Conservation (phyloP, 2,888 invertebrate genomes). For the Stegophylla sp. region DNA sequence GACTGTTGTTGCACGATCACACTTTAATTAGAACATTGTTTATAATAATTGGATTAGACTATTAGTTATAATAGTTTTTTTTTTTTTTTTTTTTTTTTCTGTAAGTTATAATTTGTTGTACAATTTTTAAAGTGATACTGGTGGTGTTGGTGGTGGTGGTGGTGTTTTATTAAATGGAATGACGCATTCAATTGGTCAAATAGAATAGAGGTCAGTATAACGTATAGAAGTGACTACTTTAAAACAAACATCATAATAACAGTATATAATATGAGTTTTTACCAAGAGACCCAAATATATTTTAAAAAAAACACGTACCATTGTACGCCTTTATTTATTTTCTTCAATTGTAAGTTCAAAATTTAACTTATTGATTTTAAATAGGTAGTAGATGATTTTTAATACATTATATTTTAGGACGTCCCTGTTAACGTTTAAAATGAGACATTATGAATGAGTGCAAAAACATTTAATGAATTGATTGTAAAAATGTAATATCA, state of each 20-base stretch:
- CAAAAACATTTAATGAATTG: no score
- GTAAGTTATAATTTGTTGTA: conserved; percentile 38
- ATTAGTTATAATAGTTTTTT: conserved; percentile 1
- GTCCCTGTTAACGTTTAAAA: no score
- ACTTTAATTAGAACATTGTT: conserved; percentile 5
- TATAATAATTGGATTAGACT: not conserved
- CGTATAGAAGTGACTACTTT: not conserved
- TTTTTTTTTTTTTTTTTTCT: no score
- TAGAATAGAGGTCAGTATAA: conserved; percentile 48
- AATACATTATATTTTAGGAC: no score
- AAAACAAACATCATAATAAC: not conserved
- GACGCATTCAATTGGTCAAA: conserved; percentile 22
- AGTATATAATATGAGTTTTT: conserved; percentile 43
- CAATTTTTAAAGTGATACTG: conserved; percentile 4
- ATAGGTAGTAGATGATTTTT: no score
- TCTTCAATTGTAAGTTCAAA: no score
- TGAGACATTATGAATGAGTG: no score
- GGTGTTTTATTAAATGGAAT: conserved; percentile 33
- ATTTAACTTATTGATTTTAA: no score
- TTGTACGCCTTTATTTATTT: not conserved
- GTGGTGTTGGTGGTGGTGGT: no score
- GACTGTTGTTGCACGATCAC: not conserved
- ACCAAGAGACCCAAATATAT: conserved; percentile 17
- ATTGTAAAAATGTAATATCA: no score
- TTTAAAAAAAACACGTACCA: conserved; percentile 4